phyloP scores from a whole-genome alignment of 2,888 invertebrate species.

The Noctua janthe region DNA sequence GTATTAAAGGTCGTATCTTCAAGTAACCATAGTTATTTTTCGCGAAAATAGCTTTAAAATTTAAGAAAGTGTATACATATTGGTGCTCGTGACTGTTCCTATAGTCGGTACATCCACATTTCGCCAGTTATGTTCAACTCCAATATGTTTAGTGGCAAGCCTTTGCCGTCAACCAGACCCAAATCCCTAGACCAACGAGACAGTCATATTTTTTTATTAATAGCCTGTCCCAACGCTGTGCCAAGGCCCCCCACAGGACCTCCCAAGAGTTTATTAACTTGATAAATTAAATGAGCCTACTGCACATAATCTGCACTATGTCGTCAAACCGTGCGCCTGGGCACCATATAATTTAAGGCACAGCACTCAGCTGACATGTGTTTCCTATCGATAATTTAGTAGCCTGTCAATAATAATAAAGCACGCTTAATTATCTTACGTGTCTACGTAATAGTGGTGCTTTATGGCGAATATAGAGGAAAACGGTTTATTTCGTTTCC shows the following conservation, averaged over 20 bases:
- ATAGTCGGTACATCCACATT: neutral
- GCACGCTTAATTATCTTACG: constrained; percentile 67
- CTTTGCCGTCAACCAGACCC: neutral
- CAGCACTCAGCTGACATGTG: constrained; percentile 65
- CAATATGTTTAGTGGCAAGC: neutral
- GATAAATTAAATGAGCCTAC: constrained; percentile 14
- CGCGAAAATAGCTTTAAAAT: too few relatives aligned
- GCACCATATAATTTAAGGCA: constrained; percentile 67
- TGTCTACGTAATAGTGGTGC: constrained; percentile 49
- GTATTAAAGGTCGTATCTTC: too few relatives aligned
- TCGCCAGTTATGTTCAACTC: neutral
- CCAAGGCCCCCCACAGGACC: neutral
- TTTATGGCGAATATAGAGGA: constrained; percentile 35
- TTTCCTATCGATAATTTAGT: constrained; percentile 70
- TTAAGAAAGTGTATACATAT: too few relatives aligned
- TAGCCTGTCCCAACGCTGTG: neutral
- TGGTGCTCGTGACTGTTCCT: neutral
- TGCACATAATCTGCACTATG: constrained; percentile 27
- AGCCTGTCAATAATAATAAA: constrained; percentile 70
- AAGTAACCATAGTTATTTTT: too few relatives aligned
- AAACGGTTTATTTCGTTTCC: constrained; percentile 22
- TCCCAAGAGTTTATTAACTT: neutral
- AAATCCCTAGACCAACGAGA: neutral
- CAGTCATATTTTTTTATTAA: neutral
- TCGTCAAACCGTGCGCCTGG: constrained; percentile 23